These are phyloP conservation scores for Sphaerodactylus townsendi DNA, from an alignment of 2,113 vertebrate genomes.

Conservation along the genomic window DNA sequence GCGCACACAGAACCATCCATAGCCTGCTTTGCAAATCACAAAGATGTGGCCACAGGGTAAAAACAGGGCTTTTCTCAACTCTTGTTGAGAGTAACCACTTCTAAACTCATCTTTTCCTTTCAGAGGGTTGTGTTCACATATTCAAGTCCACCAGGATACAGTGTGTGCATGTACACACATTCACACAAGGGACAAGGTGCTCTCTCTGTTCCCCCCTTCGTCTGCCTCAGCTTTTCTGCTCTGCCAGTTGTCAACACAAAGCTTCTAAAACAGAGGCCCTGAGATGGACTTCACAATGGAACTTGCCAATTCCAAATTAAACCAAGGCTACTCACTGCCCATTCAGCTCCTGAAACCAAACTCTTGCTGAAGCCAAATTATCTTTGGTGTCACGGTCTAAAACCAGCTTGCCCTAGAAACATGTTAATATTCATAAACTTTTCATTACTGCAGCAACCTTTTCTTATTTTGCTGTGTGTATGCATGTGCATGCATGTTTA, in stretches of 20 bases:
- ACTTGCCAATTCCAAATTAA: background rate
- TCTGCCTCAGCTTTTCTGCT: background rate
- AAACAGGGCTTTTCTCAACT: background rate
- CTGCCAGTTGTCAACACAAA: background rate
- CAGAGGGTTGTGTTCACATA: background rate
- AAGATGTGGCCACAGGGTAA: background rate
- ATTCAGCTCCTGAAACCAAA: constrained; percentile 2
- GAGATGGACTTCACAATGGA: background rate
- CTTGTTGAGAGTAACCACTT: background rate
- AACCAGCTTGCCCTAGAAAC: background rate
- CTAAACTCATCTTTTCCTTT: constrained; percentile 9
- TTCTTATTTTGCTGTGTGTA: background rate
- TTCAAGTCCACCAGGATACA: background rate
- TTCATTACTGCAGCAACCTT: background rate
- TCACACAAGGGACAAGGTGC: background rate
- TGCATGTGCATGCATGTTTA: background rate
- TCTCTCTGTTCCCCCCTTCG: background rate
- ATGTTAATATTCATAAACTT: constrained; percentile 5
- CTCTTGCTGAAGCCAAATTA: background rate
- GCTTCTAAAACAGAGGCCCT: background rate
- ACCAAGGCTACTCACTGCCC: background rate
- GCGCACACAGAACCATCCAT: background rate
- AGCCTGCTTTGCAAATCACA: background rate
- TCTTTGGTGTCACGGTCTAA: background rate
- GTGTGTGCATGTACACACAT: background rate